Percentiles rank a stretch among this genome's conserved stretches.
phyloP scores from a whole-genome alignment of 2,797 vertebrate genomes.

The Lithobates pipiens region DNA sequence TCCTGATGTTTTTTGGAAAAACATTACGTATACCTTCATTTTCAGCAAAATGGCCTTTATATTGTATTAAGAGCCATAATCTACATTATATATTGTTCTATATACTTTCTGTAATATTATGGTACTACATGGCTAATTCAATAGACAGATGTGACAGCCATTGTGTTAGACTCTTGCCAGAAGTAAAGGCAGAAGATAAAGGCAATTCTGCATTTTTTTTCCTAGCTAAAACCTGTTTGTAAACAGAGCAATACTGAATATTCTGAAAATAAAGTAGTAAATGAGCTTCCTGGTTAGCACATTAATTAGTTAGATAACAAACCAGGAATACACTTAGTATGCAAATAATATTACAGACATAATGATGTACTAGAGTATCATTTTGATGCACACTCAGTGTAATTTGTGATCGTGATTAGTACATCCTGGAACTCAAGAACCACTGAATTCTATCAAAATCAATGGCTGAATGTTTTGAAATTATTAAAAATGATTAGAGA shows the following conservation, averaged over 20 bases:
- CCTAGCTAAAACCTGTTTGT: constrained; percentile 28
- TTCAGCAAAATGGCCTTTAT: no score
- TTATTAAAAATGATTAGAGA: background rate
- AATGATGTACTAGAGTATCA: constrained; percentile 27
- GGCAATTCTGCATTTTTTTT: constrained; percentile 37
- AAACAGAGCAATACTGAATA: constrained; percentile 20
- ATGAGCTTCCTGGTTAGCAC: constrained; percentile 18
- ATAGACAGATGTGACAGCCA: constrained; percentile 44
- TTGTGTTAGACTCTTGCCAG: constrained; percentile 18
- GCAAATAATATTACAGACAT: constrained; percentile 43
- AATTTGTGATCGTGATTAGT: constrained; percentile 28
- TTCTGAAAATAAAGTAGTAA: constrained; percentile 30
- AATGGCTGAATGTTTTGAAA: background rate
- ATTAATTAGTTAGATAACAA: constrained; percentile 53
- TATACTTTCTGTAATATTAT: no score
- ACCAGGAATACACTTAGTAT: constrained; percentile 36
- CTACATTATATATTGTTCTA: no score
- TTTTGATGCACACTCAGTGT: constrained; percentile 6
- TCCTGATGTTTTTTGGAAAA: no score
- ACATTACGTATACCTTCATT: no score
- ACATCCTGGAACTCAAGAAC: background rate
- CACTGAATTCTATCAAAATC: background rate
- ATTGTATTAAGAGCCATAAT: no score
- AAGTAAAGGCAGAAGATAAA: no score
- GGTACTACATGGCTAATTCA: constrained; percentile 13